Base-by-base conservation (phyloP, 1,140 invertebrate species). In the Drosophila eugracilis region DNA sequence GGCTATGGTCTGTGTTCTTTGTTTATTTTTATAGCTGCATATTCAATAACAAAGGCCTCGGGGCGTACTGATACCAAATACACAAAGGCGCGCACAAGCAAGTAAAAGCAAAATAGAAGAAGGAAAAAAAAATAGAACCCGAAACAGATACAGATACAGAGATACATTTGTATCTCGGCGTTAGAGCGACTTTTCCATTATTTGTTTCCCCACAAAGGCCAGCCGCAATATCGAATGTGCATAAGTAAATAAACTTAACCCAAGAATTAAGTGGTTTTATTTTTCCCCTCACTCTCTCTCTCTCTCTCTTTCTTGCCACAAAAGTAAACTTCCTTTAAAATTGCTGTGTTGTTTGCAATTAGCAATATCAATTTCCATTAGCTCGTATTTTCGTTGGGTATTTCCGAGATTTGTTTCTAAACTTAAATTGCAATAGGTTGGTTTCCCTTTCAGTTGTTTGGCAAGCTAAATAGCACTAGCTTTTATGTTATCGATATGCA, bases 11-110 rank as follows among this genome's bases (percentile, higher is more conserved):
- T n/a, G n/a, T 14, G 24, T 69, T 32, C 41, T 72, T 72, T 66
- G 42, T 65, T 65, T 77, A 52, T 47, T 59, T 67, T 67, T 22
- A 67, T 59, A 49, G 53, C 45, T 59, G 36, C 42, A 70, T 59
- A 62, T 62, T 65, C 41, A 59, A 65, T 37, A 62, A 63, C 41
- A 65, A 65, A 45, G 53, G 21, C 53, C 36, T n/a, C 50, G 21
- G 4, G 15, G 5, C 15, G 22, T n/a, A n/a, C 19, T 26, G 54
- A 59, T 41, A 59, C n/a, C 52, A 62, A 52, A 62, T 58, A 62
- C 54, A 57, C 42, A 57, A 71, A 32, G 24, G 36, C 54, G 44
- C 42, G n/a, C n/a, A n/a, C n/a, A n/a, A n/a, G n/a, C n/a, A n/a
- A n/a, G n/a, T n/a, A n/a, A n/a, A n/a, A n/a, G n/a, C n/a, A n/a